A percentile compares a stretch with the other conserved stretches of the same genome.
phyloP scores from a whole-genome alignment of 2,888 invertebrate species.

The Desoria tigrina region DNA sequence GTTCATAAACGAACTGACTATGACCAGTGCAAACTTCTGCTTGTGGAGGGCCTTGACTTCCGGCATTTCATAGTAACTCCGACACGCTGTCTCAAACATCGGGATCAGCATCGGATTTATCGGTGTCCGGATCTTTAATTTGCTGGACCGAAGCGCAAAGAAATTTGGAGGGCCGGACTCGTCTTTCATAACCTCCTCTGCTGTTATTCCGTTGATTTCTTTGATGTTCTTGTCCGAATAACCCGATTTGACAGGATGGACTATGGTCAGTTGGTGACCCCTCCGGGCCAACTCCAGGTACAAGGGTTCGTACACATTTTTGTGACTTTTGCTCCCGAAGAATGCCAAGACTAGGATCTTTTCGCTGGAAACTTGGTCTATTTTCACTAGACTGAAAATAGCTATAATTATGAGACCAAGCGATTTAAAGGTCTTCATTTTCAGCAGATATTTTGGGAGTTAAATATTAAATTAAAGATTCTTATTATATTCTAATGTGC shows the following conservation, averaged over 20 bases:
- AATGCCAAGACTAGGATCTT: constrained; percentile 42
- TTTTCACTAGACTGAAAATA: no score
- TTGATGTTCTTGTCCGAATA: constrained; percentile 55
- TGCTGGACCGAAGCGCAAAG: not conserved
- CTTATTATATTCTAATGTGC: no score
- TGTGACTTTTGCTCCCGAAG: constrained; percentile 50
- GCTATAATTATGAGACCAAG: no score
- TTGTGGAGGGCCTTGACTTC: constrained; percentile 27
- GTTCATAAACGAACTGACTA: constrained; percentile 57
- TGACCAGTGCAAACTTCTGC: constrained; percentile 52
- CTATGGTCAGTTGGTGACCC: constrained; percentile 54
- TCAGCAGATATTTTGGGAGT: no score
- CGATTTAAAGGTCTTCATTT: no score
- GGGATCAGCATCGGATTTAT: not conserved
- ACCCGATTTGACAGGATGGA: constrained; percentile 20
- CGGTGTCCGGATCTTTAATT: not conserved
- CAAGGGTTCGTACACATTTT: constrained; percentile 59
- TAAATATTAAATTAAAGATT: no score
- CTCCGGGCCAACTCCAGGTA: constrained; percentile 51
- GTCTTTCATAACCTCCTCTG: constrained; percentile 17
- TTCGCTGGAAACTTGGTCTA: not conserved
- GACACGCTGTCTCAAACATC: constrained; percentile 27
- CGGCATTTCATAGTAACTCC: constrained; percentile 26
- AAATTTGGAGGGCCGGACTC: not conserved
- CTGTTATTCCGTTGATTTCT: constrained; percentile 34